Conservation (phyloP, 2,888 invertebrate genomes). For the Nesidiocoris tenuis region DNA sequence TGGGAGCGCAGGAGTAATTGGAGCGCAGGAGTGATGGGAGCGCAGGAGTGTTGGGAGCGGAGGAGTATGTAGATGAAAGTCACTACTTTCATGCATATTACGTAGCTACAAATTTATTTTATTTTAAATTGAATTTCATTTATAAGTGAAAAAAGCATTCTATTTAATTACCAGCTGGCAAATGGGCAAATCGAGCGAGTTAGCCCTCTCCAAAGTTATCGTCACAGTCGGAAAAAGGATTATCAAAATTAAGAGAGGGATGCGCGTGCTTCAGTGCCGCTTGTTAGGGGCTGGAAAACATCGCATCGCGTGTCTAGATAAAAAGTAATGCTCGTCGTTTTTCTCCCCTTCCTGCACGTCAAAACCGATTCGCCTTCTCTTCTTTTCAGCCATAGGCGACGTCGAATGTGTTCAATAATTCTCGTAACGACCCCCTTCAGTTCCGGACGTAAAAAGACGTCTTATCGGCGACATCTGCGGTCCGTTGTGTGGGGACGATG, state of each 20-base stretch:
- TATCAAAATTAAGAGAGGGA: neutral
- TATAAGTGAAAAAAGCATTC: no score
- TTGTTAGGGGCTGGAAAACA: neutral
- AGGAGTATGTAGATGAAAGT: no score
- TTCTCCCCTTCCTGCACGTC: neutral
- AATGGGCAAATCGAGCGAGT: no score
- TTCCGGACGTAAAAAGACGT: neutral
- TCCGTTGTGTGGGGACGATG: neutral
- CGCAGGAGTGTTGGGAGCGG: no score
- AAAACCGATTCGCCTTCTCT: neutral
- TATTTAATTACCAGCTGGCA: no score
- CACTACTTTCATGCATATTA: no score
- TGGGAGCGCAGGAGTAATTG: no score
- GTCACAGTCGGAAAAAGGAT: no score
- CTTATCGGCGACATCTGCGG: neutral
- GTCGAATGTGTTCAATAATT: neutral
- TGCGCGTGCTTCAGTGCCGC: neutral
- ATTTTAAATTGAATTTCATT: no score
- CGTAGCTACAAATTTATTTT: no score
- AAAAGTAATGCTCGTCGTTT: neutral
- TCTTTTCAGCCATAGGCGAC: neutral
- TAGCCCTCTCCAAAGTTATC: no score
- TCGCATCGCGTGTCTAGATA: neutral
- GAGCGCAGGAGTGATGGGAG: no score
- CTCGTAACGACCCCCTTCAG: neutral